phyloP scores from a whole-genome alignment of 2,113 vertebrate species.

The Anseranas semipalmata region DNA sequence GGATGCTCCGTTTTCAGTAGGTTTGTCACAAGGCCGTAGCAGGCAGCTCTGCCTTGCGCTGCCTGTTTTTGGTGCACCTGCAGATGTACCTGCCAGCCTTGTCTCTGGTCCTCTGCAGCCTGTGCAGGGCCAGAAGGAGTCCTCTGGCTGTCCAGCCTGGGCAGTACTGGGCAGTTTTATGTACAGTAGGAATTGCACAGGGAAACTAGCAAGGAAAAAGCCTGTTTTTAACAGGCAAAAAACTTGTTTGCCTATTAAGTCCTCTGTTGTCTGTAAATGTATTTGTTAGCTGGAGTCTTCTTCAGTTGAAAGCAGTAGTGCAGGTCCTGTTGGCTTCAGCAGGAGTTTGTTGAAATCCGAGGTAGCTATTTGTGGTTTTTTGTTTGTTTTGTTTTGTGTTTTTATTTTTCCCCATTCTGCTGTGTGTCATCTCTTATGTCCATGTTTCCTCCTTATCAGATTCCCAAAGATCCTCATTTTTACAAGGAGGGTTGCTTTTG shows the following conservation, averaged over 20 bases:
- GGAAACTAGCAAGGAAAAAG: background rate
- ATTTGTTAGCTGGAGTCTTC: background rate
- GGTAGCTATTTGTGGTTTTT: background rate
- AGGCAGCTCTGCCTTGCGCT: background rate
- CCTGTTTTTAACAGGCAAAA: background rate
- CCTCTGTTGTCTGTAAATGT: background rate
- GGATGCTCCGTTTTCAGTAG: background rate
- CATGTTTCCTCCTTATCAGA: background rate
- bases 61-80: background rate
- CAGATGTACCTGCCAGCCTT: background rate
- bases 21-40: background rate
- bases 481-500: background rate
- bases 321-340: background rate
- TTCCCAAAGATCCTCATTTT: background rate
- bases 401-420: rapidly evolving
- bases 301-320: background rate
- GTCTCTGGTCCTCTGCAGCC: background rate
- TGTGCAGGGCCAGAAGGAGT: background rate
- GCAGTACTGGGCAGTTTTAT: background rate
- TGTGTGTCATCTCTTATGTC: background rate
- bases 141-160: background rate
- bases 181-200: background rate
- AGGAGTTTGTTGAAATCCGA: background rate
- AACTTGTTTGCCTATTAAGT: background rate
- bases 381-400: too few relatives aligned